A percentile compares a stretch with the other conserved stretches of the same genome.
These are phyloP conservation scores for Heteromurus nitidus DNA, from an alignment of 2,888 invertebrate genomes.

Conservation along the genomic window DNA sequence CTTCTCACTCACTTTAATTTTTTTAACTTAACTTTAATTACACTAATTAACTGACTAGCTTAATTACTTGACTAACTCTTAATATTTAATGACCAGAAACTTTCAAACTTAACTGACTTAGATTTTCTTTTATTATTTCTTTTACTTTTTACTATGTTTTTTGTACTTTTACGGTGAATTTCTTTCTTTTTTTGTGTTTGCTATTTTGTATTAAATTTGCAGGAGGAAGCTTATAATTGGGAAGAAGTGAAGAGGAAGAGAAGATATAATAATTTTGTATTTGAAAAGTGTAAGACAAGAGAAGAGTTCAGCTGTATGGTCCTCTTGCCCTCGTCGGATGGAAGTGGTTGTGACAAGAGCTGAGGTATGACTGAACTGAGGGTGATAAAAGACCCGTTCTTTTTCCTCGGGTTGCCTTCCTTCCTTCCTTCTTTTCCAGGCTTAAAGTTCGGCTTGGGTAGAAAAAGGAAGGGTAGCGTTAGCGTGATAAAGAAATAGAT, in stretches of 20 bases:
- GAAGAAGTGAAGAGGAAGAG: constrained; percentile 10
- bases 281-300: constrained; percentile 11
- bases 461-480: too few relatives aligned
- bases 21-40: constrained; percentile 7
- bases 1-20: background rate
- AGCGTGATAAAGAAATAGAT: too few relatives aligned
- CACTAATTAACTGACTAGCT: constrained; percentile 9
- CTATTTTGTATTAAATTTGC: constrained; percentile 37
- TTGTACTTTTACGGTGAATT: too few relatives aligned
- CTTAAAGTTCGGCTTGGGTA: too few relatives aligned
- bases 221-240: constrained; percentile 32
- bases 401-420: constrained; percentile 20
- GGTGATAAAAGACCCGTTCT: constrained; percentile 43
- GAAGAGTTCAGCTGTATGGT: constrained; percentile 5
- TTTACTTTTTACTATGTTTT: too few relatives aligned
- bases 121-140: too few relatives aligned
- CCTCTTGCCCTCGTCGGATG: constrained; percentile 25
- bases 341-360: constrained; percentile 55
- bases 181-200: constrained; percentile 14
- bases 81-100: constrained; percentile 1
- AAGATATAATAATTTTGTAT: too few relatives aligned
- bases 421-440: too few relatives aligned
- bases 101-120: too few relatives aligned
- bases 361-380: constrained; percentile 72
- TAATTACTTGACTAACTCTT: background rate